Base-by-base conservation (phyloP, 2,888 invertebrate genomes). In the Tetramorium bicarinatum region DNA sequence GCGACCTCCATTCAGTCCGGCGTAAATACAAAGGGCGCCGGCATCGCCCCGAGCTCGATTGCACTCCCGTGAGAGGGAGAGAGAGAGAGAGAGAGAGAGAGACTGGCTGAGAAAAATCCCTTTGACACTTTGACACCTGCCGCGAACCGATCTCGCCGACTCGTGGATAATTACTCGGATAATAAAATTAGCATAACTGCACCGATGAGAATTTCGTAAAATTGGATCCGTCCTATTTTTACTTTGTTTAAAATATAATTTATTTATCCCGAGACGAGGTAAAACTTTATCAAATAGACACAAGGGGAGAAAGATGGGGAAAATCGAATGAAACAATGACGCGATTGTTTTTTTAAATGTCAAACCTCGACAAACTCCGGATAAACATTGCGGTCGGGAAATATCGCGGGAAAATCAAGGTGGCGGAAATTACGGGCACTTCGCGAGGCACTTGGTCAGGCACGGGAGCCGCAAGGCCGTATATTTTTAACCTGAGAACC, bases 401-500 rank as follows among this genome's bases (percentile, higher is more conserved):
- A 77, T 85, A 84, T 82, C 85, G 74, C 85, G 85, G 74, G 85
- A 86, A 67, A 83, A 83, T 83, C 69, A 74, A 74, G 76, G 72
- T 86, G 79, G 85, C 88, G 88, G 89, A 90, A 88, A 90, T 90
- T 89, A 88, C 84, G 83, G 47, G 86, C 82, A 87, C 86, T 87
- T 89, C 81, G 86, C 82, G 81, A 85, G 66, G 71, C 86, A 86
- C 87, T 89, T 85, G 86, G 87, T 83, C 85, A 84, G 77, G 71
- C 85, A 56, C 64, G 86, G 84, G 59, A 47, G 84, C 83, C 80
- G 88, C 88, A 88, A 90, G 89, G 89, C 89, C 89, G 92, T 92
- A 91, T 93, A 93, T 92, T 93, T 93, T 93, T 93, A 93, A 92
- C 93, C 91, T 91, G 86, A 90, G 90, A 90, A 91, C 90, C 90